Base-by-base conservation (phyloP, 2,797 vertebrate species). In the Macroramphosus scolopax region DNA sequence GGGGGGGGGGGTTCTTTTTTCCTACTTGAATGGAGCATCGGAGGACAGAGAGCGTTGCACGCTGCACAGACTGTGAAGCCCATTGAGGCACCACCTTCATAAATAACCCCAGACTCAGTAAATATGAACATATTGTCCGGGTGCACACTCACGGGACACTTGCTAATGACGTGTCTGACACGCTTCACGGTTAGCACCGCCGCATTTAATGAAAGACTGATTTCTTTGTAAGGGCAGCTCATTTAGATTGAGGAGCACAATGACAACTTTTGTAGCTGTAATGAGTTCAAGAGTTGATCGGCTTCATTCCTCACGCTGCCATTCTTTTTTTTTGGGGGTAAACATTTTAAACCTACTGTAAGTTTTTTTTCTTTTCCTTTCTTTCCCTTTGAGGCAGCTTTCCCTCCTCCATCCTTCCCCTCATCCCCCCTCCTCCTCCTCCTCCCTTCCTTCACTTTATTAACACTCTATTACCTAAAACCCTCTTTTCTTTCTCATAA, bases 381-480 rank as follows among this genome's bases (percentile, higher is more conserved):
- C 40, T 44, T 30, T 51, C 17, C n/a, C 38, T 47, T 18, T 12
- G 13, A 30, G 31, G 35, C 52, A 8, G 5, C 45, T 51, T 13
- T 7, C 28, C 28, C 17, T 33, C 12, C 13, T 28, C 15, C 7
- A 14, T 24, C 22, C 17, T n/a, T 8, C 39, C 28, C 9, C 7
- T 14, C 24, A 4, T 15, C 20, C 14, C 6, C 18, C 26, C 36
- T 18, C n/a, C 54, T 16, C 6, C n/a, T 25, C 28, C 26, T 34
- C 16, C 7, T n/a, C n/a, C 33, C 34, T n/a, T 15, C 48, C 29
- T 10, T 24, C 42, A 33, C 35, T 51, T 8, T 38, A 59, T 77
- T 68, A 77, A 69, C 60, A 64, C 59, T 71, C 62, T 13, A 43
- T 74, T 77, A 76, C 69, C 53, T 53, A 38, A 10, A 76, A 59